Evolutionary conservation across 2,797 vertebrate genomes (phyloP), one percentile per base, ranked within the genome.

Genomic region (Ctenosaura bakeri): DNA sequence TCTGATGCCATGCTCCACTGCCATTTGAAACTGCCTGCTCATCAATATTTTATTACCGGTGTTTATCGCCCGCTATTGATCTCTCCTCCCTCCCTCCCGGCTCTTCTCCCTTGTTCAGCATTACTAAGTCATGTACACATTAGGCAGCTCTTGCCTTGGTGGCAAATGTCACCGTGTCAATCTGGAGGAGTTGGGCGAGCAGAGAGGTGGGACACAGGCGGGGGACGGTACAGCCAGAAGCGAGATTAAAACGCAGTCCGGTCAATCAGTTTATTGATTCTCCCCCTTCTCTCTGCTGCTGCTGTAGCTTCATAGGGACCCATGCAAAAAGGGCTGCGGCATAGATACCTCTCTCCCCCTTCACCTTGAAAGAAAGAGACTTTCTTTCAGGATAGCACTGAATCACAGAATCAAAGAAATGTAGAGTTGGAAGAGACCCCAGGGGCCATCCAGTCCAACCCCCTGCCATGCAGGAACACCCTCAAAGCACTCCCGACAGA

Each of bases 11-110:
- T 69, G 59, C 46, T 91, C 89, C 69, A 90, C 95, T 95, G 94
- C 96, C 95, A 96, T 97, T 97, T 95, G 93, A 78, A 91, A 95
- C 77, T 38, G 74, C 52, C 87, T 82, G 46, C 62, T 90, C 95
- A 96, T 98, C 97, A 97, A 97, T 98, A 97, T 97, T 96, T 97
- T 97, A 98, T 98, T 96, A 97, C 95, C 91, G 96, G 96, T 95
- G 96, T 96, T 95, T 95, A 96, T 96, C 92, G 96, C 94, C 93
- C 91, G 91, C 52, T 97, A 98, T 98, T 97, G 97, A 98, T 98
- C 96, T 92, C 62, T 29, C 13, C 24, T 3, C 46, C 12, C 12
- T 42, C 74, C 64, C 24, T 20, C 73, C 86, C 81, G n/a, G 74
- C 9, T 90, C 86, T 35, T 87, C 74, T 74, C 52, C 84, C 94